phyloP scores from a whole-genome alignment of 2,113 vertebrate genomes.

The Ptilonorhynchus violaceus region DNA sequence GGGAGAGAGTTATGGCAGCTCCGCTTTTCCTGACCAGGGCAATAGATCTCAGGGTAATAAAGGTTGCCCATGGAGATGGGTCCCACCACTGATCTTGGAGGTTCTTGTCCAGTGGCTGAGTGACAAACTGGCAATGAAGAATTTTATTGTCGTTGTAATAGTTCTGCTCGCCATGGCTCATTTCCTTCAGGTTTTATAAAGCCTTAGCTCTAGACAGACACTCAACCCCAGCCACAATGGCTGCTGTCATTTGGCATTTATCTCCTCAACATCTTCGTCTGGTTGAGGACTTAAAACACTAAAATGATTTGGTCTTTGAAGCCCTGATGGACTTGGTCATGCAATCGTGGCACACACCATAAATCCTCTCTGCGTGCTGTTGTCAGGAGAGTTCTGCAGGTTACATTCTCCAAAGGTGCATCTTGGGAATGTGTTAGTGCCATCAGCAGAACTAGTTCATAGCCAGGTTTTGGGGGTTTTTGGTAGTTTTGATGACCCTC shows the following conservation, averaged over 20 bases:
- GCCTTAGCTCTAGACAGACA: neutral
- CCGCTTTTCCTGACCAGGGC: accelerated
- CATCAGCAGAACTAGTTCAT: neutral
- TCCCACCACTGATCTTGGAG: neutral
- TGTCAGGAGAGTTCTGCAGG: neutral
- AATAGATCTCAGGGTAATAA: neutral
- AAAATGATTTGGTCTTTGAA: neutral
- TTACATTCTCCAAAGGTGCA: neutral
- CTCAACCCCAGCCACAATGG: neutral
- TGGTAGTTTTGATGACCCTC: neutral
- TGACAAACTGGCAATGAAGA: neutral
- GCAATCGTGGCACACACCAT: neutral
- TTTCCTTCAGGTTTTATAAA: neutral
- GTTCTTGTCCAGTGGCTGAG: neutral
- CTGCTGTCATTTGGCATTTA: neutral
- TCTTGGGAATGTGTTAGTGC: neutral
- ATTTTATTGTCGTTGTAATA: neutral
- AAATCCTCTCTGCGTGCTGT: neutral
- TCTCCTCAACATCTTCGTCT: neutral
- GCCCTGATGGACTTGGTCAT: neutral
- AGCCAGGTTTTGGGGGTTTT: accelerated
- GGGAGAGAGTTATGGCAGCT: neutral
- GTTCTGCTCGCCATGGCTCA: neutral
- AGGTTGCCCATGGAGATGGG: neutral
- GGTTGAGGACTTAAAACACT: neutral